phyloP scores from a whole-genome alignment of 2,797 vertebrate genomes.

The Chaetodon trifasciatus region DNA sequence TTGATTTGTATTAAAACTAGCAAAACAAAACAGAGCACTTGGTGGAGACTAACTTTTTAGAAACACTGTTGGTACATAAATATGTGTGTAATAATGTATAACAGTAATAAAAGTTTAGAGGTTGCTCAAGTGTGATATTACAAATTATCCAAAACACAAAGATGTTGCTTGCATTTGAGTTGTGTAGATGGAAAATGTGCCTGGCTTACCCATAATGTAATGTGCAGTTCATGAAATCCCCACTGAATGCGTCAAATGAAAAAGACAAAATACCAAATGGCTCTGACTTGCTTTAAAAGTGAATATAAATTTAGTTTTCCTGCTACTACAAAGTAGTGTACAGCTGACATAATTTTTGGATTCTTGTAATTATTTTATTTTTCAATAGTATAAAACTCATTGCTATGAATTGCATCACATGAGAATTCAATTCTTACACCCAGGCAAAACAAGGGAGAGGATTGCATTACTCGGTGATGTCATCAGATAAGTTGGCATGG shows the following conservation, averaged over 20 bases:
- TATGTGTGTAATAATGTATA: not conserved
- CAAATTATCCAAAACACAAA: not conserved
- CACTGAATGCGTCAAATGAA: not conserved
- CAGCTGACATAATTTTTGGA: constrained; percentile 63
- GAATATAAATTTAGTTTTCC: constrained; percentile 52
- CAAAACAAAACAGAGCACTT: not conserved
- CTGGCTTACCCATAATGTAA: not conserved
- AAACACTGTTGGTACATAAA: not conserved
- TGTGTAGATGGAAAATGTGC: not conserved
- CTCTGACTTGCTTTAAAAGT: constrained; percentile 39
- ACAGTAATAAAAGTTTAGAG: not conserved
- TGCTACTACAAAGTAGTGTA: constrained; percentile 46
- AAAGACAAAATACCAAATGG: constrained; percentile 2
- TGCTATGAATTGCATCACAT: constrained; percentile 86
- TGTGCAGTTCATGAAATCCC: constrained; percentile 17
- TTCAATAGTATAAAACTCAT: constrained; percentile 72
- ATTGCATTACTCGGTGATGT: constrained; percentile 84
- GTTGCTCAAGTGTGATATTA: not conserved
- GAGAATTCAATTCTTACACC: constrained; percentile 77
- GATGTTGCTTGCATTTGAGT: not conserved
- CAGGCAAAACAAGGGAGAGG: constrained; percentile 71
- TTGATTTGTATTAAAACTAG: not conserved
- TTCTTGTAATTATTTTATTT: constrained; percentile 74
- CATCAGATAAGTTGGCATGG: constrained; percentile 82
- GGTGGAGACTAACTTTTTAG: not conserved